A percentile compares a stretch with the other conserved stretches of the same genome.
Conservation (phyloP, 1,140 invertebrate genomes). For the Drosophila oshimai region DNA sequence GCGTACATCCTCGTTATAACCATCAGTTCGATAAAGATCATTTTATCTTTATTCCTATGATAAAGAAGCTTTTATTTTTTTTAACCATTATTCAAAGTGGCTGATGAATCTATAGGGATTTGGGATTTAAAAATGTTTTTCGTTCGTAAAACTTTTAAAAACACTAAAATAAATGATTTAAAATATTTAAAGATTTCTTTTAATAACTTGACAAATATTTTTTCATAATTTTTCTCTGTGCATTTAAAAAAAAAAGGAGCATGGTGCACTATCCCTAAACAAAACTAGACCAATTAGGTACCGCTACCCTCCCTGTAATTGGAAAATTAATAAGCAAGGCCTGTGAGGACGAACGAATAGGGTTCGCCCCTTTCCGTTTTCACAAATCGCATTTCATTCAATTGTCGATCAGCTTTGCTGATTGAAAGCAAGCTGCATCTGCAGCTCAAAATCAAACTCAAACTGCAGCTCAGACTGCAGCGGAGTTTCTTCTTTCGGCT, state of each 20-base stretch:
- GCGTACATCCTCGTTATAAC: too few species aligned
- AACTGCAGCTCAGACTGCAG: not conserved
- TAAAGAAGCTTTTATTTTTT: too few species aligned
- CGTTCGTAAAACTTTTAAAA: too few species aligned
- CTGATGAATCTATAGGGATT: too few species aligned
- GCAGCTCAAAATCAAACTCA: conserved; percentile 19
- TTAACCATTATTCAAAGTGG: too few species aligned
- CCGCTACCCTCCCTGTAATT: conserved; percentile 35
- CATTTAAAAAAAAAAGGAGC: too few species aligned
- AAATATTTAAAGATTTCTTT: not conserved
- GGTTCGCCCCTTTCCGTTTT: not conserved
- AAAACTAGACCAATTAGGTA: conserved; percentile 52
- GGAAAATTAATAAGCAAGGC: conserved; percentile 61
- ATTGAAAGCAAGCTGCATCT: conserved; percentile 55
- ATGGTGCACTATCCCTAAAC: not conserved
- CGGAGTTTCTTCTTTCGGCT: conserved; percentile 27
- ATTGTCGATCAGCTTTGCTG: conserved; percentile 68
- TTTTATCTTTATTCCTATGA: too few species aligned
- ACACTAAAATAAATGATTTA: too few species aligned
- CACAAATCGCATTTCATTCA: conserved; percentile 70
- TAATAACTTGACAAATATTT: too few species aligned
- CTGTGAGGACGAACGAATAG: not conserved
- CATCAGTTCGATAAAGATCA: too few species aligned
- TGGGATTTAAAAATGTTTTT: too few species aligned
- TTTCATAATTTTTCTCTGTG: not conserved